A percentile compares a stretch with the other conserved stretches of the same genome.
Evolutionary conservation across 2,113 vertebrate species (phyloP).

Genomic region (Carassius carassius): DNA sequence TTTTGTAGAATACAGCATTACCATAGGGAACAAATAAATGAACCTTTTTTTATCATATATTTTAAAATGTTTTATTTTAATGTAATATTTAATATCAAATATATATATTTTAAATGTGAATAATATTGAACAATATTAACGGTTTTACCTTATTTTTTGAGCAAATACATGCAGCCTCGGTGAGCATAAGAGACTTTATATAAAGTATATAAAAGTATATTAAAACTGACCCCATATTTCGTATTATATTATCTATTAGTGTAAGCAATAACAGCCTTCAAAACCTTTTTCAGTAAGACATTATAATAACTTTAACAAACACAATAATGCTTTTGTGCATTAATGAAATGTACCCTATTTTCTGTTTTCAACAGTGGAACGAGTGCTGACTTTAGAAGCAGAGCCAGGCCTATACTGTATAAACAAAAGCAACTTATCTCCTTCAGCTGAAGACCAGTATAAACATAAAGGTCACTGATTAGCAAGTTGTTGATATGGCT

Average conservation of each 20-base stretch:
- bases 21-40: no score
- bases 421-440: constrained; percentile 6
- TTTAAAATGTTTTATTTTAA: background rate
- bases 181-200: background rate
- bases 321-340: background rate
- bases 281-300: background rate
- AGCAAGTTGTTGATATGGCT: constrained; percentile 30
- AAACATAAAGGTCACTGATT: constrained; percentile 38
- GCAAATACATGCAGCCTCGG: background rate
- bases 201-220: background rate
- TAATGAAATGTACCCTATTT: background rate
- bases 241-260: background rate
- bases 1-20: background rate
- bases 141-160: background rate
- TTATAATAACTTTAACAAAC: background rate
- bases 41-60: no score
- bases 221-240: background rate
- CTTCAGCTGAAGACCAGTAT: constrained; percentile 3
- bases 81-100: background rate
- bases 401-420: background rate
- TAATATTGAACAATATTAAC: background rate
- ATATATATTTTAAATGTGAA: background rate
- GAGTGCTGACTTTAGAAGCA: background rate
- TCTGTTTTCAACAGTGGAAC: background rate
- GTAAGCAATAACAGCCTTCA: no score